Conservation (phyloP, 2,888 invertebrate genomes). For the Adelognathus sp. region DNA sequence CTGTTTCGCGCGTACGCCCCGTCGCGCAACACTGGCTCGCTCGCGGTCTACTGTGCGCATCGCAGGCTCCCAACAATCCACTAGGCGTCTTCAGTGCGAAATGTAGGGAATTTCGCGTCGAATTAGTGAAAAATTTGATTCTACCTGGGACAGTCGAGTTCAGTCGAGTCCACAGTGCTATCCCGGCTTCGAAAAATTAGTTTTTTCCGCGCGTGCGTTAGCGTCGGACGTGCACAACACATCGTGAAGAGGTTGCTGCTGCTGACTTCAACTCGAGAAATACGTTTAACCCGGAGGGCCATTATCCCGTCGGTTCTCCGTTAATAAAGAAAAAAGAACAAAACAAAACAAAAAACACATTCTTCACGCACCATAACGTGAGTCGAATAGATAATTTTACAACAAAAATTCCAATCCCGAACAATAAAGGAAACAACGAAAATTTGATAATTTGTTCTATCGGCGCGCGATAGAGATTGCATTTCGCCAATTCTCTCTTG, state of each 20-base stretch:
- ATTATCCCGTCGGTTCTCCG: constrained; percentile 34
- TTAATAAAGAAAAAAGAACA: background rate
- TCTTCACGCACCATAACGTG: background rate
- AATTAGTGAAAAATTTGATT: no score
- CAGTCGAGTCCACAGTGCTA: background rate
- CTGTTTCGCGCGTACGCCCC: no score
- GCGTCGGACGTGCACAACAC: constrained; percentile 47
- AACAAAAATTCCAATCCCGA: background rate
- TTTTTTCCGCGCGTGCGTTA: constrained; percentile 61
- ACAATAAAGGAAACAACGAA: background rate
- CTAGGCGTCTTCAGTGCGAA: background rate
- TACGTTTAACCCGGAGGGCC: constrained; percentile 47
- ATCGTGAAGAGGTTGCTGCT: constrained; percentile 26
- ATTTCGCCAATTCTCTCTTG: background rate
- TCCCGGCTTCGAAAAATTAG: constrained; percentile 61
- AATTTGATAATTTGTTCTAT: background rate
- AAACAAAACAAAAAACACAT: no score
- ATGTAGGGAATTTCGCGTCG: constrained; percentile 9
- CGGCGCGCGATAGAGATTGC: background rate
- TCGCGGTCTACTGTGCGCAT: background rate
- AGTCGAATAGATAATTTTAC: background rate
- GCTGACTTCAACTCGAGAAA: constrained; percentile 24
- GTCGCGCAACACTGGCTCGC: no score
- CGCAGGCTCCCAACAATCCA: background rate
- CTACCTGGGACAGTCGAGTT: background rate